Evolutionary conservation across 1,140 invertebrate genomes (phyloP).

Genomic region (Colletes gigas): DNA sequence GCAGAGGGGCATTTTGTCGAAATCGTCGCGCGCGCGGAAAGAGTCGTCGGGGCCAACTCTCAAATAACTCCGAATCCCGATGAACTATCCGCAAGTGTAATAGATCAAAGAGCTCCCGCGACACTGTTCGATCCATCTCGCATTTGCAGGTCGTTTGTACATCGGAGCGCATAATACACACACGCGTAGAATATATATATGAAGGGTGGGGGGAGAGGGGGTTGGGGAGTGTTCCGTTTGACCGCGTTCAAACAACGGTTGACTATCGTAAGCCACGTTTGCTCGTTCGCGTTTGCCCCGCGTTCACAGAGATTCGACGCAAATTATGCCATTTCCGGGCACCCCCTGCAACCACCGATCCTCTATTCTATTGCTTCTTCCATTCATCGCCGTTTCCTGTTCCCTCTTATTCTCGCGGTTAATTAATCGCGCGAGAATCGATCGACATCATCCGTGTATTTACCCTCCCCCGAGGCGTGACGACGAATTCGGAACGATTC

Average conservation of each 20-base stretch:
- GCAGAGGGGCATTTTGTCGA: background rate
- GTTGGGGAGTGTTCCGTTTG: constrained; percentile 8
- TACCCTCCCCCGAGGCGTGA: background rate
- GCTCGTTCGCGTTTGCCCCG: constrained; percentile 9
- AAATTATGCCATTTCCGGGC: constrained; percentile 41
- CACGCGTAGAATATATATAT: background rate
- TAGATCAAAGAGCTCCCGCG: constrained; percentile 35
- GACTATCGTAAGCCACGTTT: constrained; percentile 22
- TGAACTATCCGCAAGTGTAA: constrained; percentile 24
- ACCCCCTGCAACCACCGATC: background rate
- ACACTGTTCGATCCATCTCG: constrained; percentile 1
- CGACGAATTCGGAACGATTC: too few species aligned
- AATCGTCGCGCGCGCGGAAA: background rate
- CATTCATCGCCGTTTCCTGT: background rate
- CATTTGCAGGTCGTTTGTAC: constrained; percentile 13
- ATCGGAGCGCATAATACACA: background rate
- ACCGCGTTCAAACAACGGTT: constrained; percentile 29
- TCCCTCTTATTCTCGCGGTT: background rate
- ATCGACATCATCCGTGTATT: background rate
- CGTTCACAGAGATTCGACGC: constrained; percentile 13
- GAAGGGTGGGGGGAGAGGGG: too few species aligned
- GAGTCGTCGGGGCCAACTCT: background rate
- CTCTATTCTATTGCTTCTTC: background rate
- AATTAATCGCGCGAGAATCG: background rate
- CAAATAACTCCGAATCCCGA: constrained; percentile 36